phyloP scores from a whole-genome alignment of 2,888 invertebrate genomes.

The Apocheima hispidaria region DNA sequence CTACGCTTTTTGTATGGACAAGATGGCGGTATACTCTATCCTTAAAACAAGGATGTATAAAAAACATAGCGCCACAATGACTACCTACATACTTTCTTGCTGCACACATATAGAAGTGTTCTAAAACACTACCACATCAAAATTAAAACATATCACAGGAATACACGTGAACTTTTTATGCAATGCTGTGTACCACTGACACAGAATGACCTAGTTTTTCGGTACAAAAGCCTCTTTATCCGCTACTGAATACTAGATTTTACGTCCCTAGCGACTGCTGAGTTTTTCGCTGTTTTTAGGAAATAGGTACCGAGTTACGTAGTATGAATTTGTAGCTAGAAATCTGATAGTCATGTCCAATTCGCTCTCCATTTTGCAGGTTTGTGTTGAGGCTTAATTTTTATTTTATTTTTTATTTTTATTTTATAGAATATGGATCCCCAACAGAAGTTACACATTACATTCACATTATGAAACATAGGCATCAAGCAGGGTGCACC shows the following conservation, averaged over 20 bases:
- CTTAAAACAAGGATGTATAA: no score
- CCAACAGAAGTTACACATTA: no score
- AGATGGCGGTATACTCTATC: no score
- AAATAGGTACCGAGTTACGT: not conserved
- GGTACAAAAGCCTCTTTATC: constrained; percentile 72
- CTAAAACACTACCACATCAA: not conserved
- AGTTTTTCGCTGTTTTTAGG: constrained; percentile 35
- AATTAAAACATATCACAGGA: constrained; percentile 7
- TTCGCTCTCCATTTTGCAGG: not conserved
- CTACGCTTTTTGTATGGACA: no score
- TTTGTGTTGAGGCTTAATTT: no score
- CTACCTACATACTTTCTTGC: not conserved
- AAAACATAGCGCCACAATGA: no score
- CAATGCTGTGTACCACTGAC: constrained; percentile 56
- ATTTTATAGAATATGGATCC: not conserved
- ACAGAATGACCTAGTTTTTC: constrained; percentile 74
- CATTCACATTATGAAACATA: no score
- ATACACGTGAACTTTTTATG: constrained; percentile 46
- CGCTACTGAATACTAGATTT: constrained; percentile 71
- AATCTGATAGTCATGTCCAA: constrained; percentile 8
- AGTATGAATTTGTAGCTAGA: constrained; percentile 3
- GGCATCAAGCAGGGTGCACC: no score
- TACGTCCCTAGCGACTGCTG: constrained; percentile 50
- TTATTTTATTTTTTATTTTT: not conserved
- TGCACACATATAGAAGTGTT: not conserved